A percentile compares a stretch with the other conserved stretches of the same genome.
Conservation (phyloP, 2,113 vertebrate species). For the Oriolus oriolus region DNA sequence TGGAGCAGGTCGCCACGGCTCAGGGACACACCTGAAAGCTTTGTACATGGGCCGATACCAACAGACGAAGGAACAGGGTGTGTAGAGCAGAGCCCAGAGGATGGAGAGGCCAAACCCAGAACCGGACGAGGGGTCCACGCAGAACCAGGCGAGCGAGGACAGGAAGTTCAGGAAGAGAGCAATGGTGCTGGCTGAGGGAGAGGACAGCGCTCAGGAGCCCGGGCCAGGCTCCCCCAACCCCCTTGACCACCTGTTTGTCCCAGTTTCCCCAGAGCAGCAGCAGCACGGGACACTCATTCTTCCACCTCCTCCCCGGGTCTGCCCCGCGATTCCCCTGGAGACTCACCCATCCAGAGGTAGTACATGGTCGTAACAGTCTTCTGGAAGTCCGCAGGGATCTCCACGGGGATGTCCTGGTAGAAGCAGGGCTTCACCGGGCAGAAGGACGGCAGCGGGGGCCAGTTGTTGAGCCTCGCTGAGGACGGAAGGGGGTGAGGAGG, state of each 20-base stretch:
- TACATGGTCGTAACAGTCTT: slow-evolving; percentile 90
- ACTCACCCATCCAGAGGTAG: slow-evolving; percentile 97
- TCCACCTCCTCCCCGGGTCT: neutral
- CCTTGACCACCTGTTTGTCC: fast-evolving
- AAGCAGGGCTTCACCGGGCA: slow-evolving; percentile 93
- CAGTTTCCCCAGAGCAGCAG: neutral
- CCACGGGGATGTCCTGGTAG: slow-evolving; percentile 92
- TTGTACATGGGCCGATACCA: slow-evolving; percentile 97
- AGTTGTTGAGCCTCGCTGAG: slow-evolving; percentile 87
- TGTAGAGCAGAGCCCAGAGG: slow-evolving; percentile 91
- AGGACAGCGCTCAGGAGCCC: neutral
- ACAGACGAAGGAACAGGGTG: slow-evolving; percentile 92
- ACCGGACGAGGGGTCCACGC: slow-evolving; percentile 66
- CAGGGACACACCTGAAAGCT: slow-evolving; percentile 85
- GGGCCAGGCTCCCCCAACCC: neutral
- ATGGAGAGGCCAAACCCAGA: slow-evolving; percentile 89
- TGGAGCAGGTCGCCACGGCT: neutral
- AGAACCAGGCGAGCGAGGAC: slow-evolving; percentile 86
- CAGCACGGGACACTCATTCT: fast-evolving
- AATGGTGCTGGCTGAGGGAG: slow-evolving; percentile 76
- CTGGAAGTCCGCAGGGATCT: slow-evolving; percentile 90
- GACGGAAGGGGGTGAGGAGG: neutral
- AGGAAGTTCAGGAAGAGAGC: slow-evolving; percentile 86
- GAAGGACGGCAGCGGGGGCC: slow-evolving; percentile 91
- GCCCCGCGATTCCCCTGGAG: neutral